phyloP scores from a whole-genome alignment of 2,113 vertebrate genomes.

The Daubentonia madagascariensis region DNA sequence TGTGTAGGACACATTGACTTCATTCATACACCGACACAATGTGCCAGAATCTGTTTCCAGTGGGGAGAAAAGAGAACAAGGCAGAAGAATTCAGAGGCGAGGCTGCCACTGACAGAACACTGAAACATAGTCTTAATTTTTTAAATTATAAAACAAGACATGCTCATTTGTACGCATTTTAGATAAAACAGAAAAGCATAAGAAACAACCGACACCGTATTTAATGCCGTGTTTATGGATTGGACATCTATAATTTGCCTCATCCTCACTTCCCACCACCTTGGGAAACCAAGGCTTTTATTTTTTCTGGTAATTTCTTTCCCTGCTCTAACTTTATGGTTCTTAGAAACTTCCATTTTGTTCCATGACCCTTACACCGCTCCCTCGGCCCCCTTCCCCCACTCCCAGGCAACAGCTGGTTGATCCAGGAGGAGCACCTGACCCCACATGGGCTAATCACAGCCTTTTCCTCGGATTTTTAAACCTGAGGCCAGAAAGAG shows the following conservation, averaged over 20 bases:
- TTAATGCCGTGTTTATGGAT: background rate
- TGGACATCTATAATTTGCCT: background rate
- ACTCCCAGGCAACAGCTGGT: background rate
- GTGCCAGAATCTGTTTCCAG: background rate
- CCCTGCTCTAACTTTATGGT: background rate
- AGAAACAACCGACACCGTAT: background rate
- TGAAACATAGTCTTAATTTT: background rate
- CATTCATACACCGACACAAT: background rate
- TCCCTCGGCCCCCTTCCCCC: background rate
- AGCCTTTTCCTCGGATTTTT: background rate
- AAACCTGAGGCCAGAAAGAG: background rate
- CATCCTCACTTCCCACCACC: background rate
- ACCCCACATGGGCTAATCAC: background rate
- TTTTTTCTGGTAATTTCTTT: background rate
- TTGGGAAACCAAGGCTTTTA: background rate
- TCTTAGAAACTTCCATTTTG: background rate
- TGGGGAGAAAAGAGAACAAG: background rate
- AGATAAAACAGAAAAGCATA: background rate
- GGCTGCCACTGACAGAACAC: background rate
- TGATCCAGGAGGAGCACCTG: background rate
- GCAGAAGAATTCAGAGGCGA: background rate
- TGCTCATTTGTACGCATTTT: background rate
- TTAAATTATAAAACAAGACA: background rate
- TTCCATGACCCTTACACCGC: background rate
- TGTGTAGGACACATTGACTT: conserved; percentile 8